Evolutionary conservation across 2,888 invertebrate genomes (phyloP).

Genomic region (Habroteleia sp.): DNA sequence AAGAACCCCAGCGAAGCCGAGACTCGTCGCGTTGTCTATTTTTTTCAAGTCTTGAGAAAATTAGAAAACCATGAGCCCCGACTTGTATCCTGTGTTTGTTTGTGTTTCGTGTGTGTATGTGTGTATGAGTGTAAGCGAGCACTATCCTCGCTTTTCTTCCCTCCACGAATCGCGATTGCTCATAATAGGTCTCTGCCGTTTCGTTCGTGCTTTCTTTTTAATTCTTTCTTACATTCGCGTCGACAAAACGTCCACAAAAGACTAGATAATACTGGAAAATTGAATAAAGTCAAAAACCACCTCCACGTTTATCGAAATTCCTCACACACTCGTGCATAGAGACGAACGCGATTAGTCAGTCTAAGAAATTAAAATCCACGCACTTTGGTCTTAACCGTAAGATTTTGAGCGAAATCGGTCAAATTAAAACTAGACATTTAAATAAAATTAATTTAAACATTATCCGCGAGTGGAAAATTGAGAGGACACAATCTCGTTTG

Average conservation of each 20-base stretch:
- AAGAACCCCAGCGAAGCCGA: slow-evolving; percentile 5
- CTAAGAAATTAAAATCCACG: too few relatives aligned
- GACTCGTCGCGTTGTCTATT: slow-evolving; percentile 11
- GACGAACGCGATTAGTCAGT: slow-evolving; percentile 24
- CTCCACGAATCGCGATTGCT: slow-evolving; percentile 47
- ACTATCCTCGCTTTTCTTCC: slow-evolving; percentile 37
- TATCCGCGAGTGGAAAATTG: too few relatives aligned
- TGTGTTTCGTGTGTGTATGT: slow-evolving; percentile 19
- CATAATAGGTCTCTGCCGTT: slow-evolving; percentile 66
- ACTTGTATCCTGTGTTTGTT: neutral
- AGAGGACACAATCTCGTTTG: too few relatives aligned
- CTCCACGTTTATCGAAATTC: slow-evolving; percentile 61
- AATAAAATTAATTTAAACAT: too few relatives aligned
- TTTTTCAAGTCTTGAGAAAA: slow-evolving; percentile 32
- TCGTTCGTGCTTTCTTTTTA: slow-evolving; percentile 54
- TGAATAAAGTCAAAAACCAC: slow-evolving; percentile 77
- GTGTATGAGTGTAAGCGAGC: slow-evolving; percentile 32
- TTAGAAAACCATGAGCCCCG: slow-evolving; percentile 22
- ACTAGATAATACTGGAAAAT: slow-evolving; percentile 81
- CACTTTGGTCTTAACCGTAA: too few relatives aligned
- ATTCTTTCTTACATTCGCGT: slow-evolving; percentile 65
- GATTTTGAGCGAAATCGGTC: too few relatives aligned
- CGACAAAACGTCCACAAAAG: slow-evolving; percentile 74
- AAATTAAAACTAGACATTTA: too few relatives aligned
- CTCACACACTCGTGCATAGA: slow-evolving; percentile 58